Evolutionary conservation across 1,140 invertebrate genomes (phyloP), one percentile per base, ranked within the genome.

Genomic region (Drosophila ohnishii): DNA sequence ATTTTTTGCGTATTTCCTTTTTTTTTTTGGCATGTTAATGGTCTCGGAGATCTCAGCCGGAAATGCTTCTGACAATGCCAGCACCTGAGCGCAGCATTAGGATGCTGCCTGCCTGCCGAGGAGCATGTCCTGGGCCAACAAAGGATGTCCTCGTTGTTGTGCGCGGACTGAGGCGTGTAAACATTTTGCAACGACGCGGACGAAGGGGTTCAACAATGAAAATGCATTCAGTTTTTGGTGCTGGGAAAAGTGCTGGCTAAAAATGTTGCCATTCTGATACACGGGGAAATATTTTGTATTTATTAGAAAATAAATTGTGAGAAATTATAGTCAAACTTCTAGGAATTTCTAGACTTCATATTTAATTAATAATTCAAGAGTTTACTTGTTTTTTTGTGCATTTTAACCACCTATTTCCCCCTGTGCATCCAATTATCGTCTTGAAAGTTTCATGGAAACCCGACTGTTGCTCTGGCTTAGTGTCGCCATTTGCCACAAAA

Each of bases 71-170:
- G 42, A 70, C 67, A 71, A 71, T 71, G 67, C 30, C 51, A 35
- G n/a, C 65, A 72, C 65, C 69, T 71, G 69, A 56, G 44, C 25
- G 25, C 63, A 47, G 53, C 34, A 32, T 40, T 25, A 57, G 63
- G 35, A 57, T 32, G 34, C 61, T 4, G 47, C 25, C 25, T 28
- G 25, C 7, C 30, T 11, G 16, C 16, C 62, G 25, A 48, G 42
- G 16, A 50, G 66, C 42, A 35, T 69, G 44, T 75, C 56, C 62
- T 44, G 45, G 45, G 51, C 40, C 61, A 61, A 84, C 80, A 83
- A 83, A 80, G 72, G 63, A 61, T 75, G 64, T 82, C 60, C 71
- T 75, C 75, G 75, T 75, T 69, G 14, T n/a, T 28, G 69, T 56
- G 67, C 28, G 63, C 37, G 56, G 70, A 72, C 57, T 80, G 47